These are phyloP conservation scores for Sebastes vulpes DNA, from an alignment of 2,797 vertebrate species.

Conservation along the genomic window DNA sequence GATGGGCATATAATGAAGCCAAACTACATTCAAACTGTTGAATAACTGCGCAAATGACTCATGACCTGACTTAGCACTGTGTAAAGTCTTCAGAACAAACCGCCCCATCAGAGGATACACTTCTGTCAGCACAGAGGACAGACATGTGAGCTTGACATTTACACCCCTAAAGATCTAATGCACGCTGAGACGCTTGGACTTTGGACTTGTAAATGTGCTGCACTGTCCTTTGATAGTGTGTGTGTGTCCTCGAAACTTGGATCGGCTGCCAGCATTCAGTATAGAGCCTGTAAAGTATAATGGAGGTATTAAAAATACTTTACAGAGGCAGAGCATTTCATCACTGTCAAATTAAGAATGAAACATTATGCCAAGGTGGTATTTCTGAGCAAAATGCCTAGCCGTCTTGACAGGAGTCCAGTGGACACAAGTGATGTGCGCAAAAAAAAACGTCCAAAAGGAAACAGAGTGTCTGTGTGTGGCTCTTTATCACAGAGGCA, in stretches of 20 bases:
- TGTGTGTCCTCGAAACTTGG: constrained; percentile 22
- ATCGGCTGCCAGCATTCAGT: constrained; percentile 49
- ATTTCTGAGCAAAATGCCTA: constrained; percentile 40
- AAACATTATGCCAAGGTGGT: constrained; percentile 54
- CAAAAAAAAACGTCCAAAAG: constrained; percentile 15
- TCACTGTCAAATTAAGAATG: constrained; percentile 64
- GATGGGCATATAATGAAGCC: constrained; percentile 85
- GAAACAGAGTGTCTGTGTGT: constrained; percentile 52
- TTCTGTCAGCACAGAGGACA: constrained; percentile 24
- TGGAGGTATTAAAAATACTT: constrained; percentile 65
- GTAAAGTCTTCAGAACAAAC: constrained; percentile 42
- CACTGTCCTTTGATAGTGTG: constrained; percentile 19
- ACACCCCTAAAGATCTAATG: constrained; percentile 2
- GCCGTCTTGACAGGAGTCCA: constrained; percentile 30
- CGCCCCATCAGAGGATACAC: constrained; percentile 6
- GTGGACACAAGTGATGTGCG: constrained; percentile 18
- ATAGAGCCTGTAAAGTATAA: constrained; percentile 48
- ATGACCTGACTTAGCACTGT: constrained; percentile 83
- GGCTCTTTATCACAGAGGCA: constrained; percentile 60
- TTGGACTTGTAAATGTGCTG: constrained; percentile 25
- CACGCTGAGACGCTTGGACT: background rate
- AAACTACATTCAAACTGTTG: constrained; percentile 85
- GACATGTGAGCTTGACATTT: constrained; percentile 16
- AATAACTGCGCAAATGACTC: constrained; percentile 84
- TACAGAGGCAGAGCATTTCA: constrained; percentile 57